Conservation (phyloP, 2,113 vertebrate genomes). For the Notarius lentiginosus region DNA sequence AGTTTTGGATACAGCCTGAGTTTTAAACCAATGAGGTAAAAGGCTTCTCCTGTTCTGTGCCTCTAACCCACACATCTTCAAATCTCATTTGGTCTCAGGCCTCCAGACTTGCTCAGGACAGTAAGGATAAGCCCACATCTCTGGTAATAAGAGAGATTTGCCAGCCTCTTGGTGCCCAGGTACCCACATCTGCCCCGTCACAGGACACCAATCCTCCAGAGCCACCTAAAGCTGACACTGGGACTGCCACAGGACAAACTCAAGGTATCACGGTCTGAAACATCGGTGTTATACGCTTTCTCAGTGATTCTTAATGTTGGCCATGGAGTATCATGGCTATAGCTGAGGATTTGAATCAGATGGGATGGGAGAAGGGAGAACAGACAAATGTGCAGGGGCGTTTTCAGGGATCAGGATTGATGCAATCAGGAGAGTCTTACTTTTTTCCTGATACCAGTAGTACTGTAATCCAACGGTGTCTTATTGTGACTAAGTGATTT, state of each 20-base stretch:
- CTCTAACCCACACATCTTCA: background rate
- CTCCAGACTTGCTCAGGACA: constrained; percentile 70
- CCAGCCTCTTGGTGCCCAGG: constrained; percentile 56
- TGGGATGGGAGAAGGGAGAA: background rate
- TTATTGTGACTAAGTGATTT: background rate
- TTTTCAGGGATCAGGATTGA: background rate
- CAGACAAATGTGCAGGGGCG: background rate
- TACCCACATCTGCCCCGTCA: constrained; percentile 62
- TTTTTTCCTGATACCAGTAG: background rate
- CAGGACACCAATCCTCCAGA: constrained; percentile 69
- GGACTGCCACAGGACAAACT: constrained; percentile 61
- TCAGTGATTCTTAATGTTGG: background rate
- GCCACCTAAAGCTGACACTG: constrained; percentile 67
- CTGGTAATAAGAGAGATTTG: constrained; percentile 74
- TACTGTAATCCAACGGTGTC: background rate
- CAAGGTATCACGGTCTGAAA: constrained; percentile 62
- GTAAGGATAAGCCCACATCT: constrained; percentile 76
- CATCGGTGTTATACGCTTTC: background rate
- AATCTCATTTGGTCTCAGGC: constrained; percentile 53
- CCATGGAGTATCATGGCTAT: background rate
- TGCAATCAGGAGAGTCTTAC: background rate
- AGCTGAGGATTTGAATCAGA: background rate
- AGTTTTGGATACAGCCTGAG: background rate
- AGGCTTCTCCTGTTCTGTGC: background rate
- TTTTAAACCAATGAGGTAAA: background rate